Base-by-base conservation (phyloP, 2,888 invertebrate species). In the Morpho achilles region DNA sequence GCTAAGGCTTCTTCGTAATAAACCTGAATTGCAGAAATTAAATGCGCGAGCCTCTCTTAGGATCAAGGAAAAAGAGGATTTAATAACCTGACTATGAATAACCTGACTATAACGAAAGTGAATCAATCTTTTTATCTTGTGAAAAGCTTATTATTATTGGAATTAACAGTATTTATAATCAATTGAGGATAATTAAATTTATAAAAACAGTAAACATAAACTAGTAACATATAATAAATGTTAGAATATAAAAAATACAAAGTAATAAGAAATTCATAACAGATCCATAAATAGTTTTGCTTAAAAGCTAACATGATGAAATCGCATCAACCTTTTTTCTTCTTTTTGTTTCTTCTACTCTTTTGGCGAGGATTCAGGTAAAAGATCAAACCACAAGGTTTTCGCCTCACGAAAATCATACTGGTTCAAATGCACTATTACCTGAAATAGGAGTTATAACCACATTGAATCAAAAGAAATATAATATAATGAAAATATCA, bases 371-470 rank as follows among this genome's bases (percentile, higher is more conserved):
- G 79, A 70, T 77, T 93, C 94, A 5, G 94, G 94, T 75, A 92
- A 81, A 51, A 95, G 83, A 70, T 95, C 95, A 71, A 93, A 94
- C 96, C 96, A 96, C 67, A 93, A 87, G 3, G 95, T 95, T 66
- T 91, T 85, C 1, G 95, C 93, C 76, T 94, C 94, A 8, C 93
- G 91, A 65, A 94, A 87, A 73, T 95, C 94, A 58, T 95, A 88
- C 64, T 94, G 92, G 59, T 92, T 91, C 56, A 96, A 87, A 73
- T 93, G 92, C 45, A 95, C 85, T 52, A 93, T 82, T 3, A 94
- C 91, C 92, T 94, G 87, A 53, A 93, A 70, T 50, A 52, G 54
- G 49, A 46, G 44, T 23, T 51, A 39, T 40, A 10, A 1, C 39
- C 8, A 41, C 5, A 40, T 22, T 6, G 9, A 8, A 40, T 9